A percentile compares a stretch with the other conserved stretches of the same genome.
Conservation (phyloP, 2,113 vertebrate species). For the Columba livia region DNA sequence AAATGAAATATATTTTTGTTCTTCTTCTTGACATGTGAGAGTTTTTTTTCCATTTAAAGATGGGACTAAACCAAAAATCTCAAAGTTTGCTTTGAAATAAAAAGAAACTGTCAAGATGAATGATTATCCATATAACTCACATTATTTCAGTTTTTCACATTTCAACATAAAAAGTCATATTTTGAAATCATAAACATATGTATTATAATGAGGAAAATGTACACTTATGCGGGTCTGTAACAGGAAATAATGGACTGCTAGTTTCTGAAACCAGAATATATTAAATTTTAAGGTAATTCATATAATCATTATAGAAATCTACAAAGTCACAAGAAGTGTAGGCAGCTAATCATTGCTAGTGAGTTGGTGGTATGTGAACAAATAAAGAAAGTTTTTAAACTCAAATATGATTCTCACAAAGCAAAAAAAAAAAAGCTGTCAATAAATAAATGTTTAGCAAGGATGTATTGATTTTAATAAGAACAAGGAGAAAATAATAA, state of each 20-base stretch:
- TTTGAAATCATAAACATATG: not conserved
- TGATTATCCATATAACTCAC: not conserved
- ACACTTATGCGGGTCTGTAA: rapidly evolving
- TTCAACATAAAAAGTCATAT: not conserved
- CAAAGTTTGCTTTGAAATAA: not conserved
- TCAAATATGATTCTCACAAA: not conserved
- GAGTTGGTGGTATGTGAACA: not conserved
- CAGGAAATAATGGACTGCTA: not conserved
- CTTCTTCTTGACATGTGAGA: not conserved
- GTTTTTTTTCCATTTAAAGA: not conserved
- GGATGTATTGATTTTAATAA: not conserved
- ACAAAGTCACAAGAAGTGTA: not conserved
- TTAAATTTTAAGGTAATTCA: not conserved
- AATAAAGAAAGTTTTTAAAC: not conserved
- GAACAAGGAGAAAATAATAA: not conserved
- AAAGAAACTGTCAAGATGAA: not conserved
- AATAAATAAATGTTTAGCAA: not conserved
- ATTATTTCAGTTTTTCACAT: not conserved
- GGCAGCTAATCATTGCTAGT: not conserved
- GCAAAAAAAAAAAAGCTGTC: not conserved
- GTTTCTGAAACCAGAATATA: not conserved
- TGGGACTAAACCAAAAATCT: not conserved
- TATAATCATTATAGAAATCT: not conserved
- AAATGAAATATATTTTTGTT: not conserved
- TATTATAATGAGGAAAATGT: not conserved